phyloP scores from a whole-genome alignment of 1,140 invertebrate genomes.

The Leptinotarsa undecemlineata region DNA sequence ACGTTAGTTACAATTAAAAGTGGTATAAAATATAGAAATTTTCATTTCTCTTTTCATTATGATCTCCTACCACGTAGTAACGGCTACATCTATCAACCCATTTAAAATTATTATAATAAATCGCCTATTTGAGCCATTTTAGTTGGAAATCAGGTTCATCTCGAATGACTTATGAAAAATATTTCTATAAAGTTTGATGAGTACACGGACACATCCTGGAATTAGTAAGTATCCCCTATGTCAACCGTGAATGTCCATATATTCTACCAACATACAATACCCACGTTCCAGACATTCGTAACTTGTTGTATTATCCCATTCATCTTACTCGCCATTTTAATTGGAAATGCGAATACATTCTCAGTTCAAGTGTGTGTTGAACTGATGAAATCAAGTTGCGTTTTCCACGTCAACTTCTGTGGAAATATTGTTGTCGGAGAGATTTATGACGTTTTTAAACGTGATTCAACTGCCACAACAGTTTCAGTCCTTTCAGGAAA shows the following conservation, averaged over 20 bases:
- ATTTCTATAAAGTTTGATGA: too few relatives aligned
- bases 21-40: too few relatives aligned
- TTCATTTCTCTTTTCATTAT: too few relatives aligned
- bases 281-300: background rate
- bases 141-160: too few relatives aligned
- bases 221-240: background rate
- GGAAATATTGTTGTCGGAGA: background rate
- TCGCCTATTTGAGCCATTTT: too few relatives aligned
- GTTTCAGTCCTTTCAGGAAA: background rate
- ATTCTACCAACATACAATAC: background rate
- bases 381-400: slow-evolving; percentile 3
- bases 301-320: background rate
- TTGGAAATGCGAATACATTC: slow-evolving; percentile 5
- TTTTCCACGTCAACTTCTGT: slow-evolving; percentile 8
- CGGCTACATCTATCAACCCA: too few relatives aligned
- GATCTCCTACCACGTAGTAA: too few relatives aligned
- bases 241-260: background rate
- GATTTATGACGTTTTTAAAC: slow-evolving; percentile 3
- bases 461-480: background rate
- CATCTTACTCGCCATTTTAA: background rate
- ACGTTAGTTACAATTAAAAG: too few relatives aligned
- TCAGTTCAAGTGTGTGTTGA: background rate
- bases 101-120: too few relatives aligned
- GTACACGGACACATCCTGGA: too few relatives aligned
- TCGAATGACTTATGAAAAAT: too few relatives aligned